A percentile compares a stretch with the other conserved stretches of the same genome.
phyloP scores from a whole-genome alignment of 2,113 vertebrate species.

The Trichomycterus rosablanca region DNA sequence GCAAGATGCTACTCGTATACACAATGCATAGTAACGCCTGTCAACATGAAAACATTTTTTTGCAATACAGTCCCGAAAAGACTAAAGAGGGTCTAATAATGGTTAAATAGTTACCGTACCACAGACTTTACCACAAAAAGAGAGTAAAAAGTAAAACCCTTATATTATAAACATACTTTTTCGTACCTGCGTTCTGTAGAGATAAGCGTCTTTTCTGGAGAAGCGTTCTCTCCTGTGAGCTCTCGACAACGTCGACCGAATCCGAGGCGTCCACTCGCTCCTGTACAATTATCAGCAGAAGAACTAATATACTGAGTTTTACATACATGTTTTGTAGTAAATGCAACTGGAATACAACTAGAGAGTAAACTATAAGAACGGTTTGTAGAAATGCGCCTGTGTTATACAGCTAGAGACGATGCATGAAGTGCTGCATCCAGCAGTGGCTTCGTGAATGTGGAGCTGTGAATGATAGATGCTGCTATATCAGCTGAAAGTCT shows the following conservation, averaged over 20 bases:
- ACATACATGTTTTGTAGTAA: constrained; percentile 50
- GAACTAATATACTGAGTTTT: constrained; percentile 51
- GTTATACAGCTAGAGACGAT: background rate
- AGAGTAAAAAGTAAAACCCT: no score
- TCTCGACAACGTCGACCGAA: constrained; percentile 71
- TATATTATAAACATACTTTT: no score
- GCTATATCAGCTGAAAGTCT: constrained; percentile 68
- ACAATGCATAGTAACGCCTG: no score
- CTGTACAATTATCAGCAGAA: constrained; percentile 63
- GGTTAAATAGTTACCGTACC: no score
- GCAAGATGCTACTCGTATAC: no score
- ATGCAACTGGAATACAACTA: background rate
- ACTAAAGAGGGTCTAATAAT: no score
- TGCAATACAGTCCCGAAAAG: no score
- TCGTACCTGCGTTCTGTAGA: constrained; percentile 85
- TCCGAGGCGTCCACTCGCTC: constrained; percentile 63
- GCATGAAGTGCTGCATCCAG: background rate
- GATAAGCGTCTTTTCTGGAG: constrained; percentile 75
- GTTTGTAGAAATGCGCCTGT: no score
- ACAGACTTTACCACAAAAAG: background rate
- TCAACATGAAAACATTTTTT: no score
- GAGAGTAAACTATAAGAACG: no score
- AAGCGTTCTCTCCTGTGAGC: constrained; percentile 57
- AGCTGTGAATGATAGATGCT: constrained; percentile 52
- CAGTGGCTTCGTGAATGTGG: background rate